Evolutionary conservation across 2,888 invertebrate genomes (phyloP).

Genomic region (Caenorhabditis sp.): DNA sequence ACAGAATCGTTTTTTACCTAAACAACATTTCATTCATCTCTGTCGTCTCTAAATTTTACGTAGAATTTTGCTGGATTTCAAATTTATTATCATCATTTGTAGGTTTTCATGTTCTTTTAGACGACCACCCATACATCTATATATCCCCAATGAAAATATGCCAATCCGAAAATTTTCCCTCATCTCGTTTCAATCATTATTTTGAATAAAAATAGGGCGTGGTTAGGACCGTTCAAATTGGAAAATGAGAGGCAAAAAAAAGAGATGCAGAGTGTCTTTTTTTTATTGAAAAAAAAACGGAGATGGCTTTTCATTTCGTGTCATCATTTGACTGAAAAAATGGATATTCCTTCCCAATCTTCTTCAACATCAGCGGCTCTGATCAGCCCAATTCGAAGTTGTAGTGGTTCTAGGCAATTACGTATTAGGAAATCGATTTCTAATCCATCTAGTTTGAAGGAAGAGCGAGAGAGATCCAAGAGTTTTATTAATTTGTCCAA

Average conservation of each 20-base stretch:
- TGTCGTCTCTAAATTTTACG: no score
- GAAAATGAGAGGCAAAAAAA: not conserved
- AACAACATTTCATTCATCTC: no score
- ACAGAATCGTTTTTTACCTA: no score
- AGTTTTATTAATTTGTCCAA: constrained; percentile 26
- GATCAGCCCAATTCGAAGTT: constrained; percentile 26
- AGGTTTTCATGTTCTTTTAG: no score
- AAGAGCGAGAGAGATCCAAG: constrained; percentile 6
- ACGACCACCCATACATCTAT: no score
- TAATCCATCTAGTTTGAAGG: constrained; percentile 29
- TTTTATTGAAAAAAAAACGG: not conserved
- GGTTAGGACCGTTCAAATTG: not conserved
- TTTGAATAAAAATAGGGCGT: not conserved
- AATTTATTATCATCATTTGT: no score
- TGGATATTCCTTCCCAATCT: not conserved
- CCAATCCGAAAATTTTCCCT: no score
- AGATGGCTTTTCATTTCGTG: not conserved
- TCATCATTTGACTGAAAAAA: not conserved
- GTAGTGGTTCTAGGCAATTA: constrained; percentile 17
- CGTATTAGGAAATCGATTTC: constrained; percentile 38
- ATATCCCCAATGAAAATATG: no score
- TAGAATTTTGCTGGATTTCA: no score
- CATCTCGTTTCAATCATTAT: not conserved
- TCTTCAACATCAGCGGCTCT: constrained; percentile 17
- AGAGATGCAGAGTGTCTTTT: not conserved